Base-by-base conservation (phyloP, 1,140 invertebrate genomes). In the Drosophila lini region DNA sequence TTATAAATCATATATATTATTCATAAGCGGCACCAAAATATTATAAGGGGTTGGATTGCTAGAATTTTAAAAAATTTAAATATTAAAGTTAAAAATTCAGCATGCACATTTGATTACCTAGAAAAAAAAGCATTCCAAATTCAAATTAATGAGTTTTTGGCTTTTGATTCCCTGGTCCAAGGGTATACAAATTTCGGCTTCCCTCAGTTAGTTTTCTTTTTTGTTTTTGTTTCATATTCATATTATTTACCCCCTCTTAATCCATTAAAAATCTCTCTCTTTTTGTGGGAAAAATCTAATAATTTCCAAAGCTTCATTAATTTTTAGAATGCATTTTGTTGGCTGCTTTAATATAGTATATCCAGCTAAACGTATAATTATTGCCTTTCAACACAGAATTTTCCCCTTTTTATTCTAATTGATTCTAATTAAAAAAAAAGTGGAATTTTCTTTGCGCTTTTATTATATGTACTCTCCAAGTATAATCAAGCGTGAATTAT, bases 371-470 rank as follows among this genome's bases (percentile, higher is more conserved):
- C 13, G 19, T 38, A 40, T 45, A 57, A 38, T 70, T 47, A 70
- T 56, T 40, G 42, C 28, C 19, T 22, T 32, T 42, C 34, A 40
- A 8, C 28, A 40, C 11, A 41, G 64, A 57, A 57, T 57, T 68
- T 70, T 45, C 64, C 67, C 25, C 64, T 41, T 31, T 38, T 69
- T 70, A 68, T 70, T 70, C 65, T 68, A 67, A 67, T 68, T 68
- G 13, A 22, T 53, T 53, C 50, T 22, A 53, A 53, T 53, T 53
- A 53, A 9, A 36, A 36, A 36, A 47, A 52, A 57, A 70, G 50
- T 58, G 64, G 42, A 9, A 19, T 47, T 70, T 70, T 47, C 50
- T 58, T 34, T 32, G 36, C 19, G 32, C 11, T 65, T 68, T 52
- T 34, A 68, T 68, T 64, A 44, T 42, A 28, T 28, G 25, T 28